Conservation (phyloP, 2,113 vertebrate species). For the Xiphophorus hellerii region DNA sequence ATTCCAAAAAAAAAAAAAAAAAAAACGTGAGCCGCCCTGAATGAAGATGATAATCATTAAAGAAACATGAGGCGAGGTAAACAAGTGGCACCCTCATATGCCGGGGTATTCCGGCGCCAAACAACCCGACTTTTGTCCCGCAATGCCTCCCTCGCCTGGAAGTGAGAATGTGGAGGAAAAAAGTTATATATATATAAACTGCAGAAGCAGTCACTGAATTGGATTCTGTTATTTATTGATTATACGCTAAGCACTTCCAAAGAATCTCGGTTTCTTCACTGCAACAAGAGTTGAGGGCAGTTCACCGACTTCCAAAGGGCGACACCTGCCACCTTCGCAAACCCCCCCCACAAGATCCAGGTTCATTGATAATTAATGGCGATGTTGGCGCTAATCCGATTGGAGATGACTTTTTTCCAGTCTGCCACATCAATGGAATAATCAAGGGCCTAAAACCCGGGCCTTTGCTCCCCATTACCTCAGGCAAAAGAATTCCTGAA, state of each 20-base stretch:
- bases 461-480: constrained; percentile 98
- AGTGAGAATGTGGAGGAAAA: constrained; percentile 23
- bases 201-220: constrained; percentile 73
- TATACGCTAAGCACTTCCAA: constrained; percentile 88
- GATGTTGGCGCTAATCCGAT: constrained; percentile 97
- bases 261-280: constrained; percentile 80
- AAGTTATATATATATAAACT: not conserved
- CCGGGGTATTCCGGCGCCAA: constrained; percentile 82
- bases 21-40: constrained; percentile 71
- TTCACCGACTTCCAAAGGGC: constrained; percentile 80
- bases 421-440: constrained; percentile 98
- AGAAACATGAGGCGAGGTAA: constrained; percentile 90
- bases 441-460: constrained; percentile 96
- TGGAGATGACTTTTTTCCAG: constrained; percentile 97
- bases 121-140: constrained; percentile 82
- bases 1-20: constrained; percentile 67
- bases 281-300: constrained; percentile 75
- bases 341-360: constrained; percentile 72
- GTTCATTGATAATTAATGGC: constrained; percentile 99
- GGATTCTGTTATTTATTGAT: constrained; percentile 89
- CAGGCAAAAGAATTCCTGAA: constrained; percentile 99
- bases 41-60: constrained; percentile 91
- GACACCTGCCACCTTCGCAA: constrained; percentile 77
- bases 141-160: constrained; percentile 65
- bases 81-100: constrained; percentile 80